Evolutionary conservation across 2,113 vertebrate species (phyloP), one percentile per base, ranked within the genome.

Genomic region (Hepsetus odoe): DNA sequence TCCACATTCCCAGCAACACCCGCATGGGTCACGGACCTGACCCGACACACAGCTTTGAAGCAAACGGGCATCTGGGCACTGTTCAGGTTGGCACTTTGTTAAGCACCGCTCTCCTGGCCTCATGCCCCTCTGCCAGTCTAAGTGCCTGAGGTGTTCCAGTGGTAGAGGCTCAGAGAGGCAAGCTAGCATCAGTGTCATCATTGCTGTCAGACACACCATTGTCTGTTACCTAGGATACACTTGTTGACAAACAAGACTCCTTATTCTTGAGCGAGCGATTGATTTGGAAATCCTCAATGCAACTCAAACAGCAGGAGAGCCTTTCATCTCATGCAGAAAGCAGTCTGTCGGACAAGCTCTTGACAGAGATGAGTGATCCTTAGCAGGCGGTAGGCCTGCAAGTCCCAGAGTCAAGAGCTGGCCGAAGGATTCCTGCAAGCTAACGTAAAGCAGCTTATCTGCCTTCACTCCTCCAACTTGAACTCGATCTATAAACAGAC

Each of bases 1-100:
- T 30, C 86, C 88, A 64, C 88, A 90, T 65, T 90, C 83, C 87
- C 84, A 86, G 58, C 88, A 89, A 61, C 88, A 89, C n/a, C 85
- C 82, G 3, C 88, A 90, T 40, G 46, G 66, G 16, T 89, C 87
- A 7, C 69, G 69, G 5, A 84, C 79, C 7, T 51, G 83, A 14
- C 87, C 86, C 0, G 80, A 86, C 0, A 73, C 74, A 73, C 88
- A 89, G 8, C 73, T 77, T 65, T 40, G 70, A 40, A 79, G 72
- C 16, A 77, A 51, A 20, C 59, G 76, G 26, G 75, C 24, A 42
- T 80, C 75, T 0, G 82, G 85, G 68, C 88, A 90, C 12, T 35
- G 30, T 20, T 86, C 84, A 1, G 80, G 81, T 38, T 84, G 72
- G 76, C 88, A 90, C 74, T 61, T 66, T 32, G 18, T 33, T 0